Base-by-base conservation (phyloP, 2,113 vertebrate genomes). In the Chinchilla lanigera region DNA sequence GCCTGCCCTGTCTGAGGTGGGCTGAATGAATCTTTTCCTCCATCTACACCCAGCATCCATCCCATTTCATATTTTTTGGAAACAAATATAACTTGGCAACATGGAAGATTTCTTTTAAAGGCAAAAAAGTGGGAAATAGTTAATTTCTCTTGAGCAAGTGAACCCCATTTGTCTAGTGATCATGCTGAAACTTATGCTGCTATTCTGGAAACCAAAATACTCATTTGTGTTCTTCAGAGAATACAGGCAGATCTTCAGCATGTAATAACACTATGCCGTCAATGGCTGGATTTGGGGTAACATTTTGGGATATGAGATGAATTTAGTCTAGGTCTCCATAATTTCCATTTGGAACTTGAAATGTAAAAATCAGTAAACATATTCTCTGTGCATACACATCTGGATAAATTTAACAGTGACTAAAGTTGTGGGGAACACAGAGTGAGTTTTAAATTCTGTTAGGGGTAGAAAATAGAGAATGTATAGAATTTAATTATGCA, bases 271-370 rank as follows among this genome's bases (percentile, higher is more conserved):
- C 88, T 73, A 88, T 85, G 35, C 52, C 65, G 92, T 94, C 14
- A 12, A 33, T 47, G 44, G 13, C 67, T 92, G 44, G 22, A 93
- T 95, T 83, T 94, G 73, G 38, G 89, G 9, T 11, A 80, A 73
- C 28, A 41, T 58, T 94, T 94, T n/a, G 33, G 41, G 26, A 80
- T 86, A 71, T 11, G 33, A 94, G 13, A 75, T 93, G 54, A 77
- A 78, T 60, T 96, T 75, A 86, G 90, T 89, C 52, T 83, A 50
- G 33, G 41, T 9, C 38, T 86, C 22, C n/a, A 61, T n/a, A 22
- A 22, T 77, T 96, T 87, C 44, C 47, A 77, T 92, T 95, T 92
- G 91, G 67, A 96, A 94, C 60, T 89, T 92, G 52, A 92, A 78
- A 82, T 84, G 80, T 47, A 35, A 92, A 92, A 75, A 38, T 77